phyloP scores from a whole-genome alignment of 2,888 invertebrate genomes.

The Nephrotoma guestfalica region DNA sequence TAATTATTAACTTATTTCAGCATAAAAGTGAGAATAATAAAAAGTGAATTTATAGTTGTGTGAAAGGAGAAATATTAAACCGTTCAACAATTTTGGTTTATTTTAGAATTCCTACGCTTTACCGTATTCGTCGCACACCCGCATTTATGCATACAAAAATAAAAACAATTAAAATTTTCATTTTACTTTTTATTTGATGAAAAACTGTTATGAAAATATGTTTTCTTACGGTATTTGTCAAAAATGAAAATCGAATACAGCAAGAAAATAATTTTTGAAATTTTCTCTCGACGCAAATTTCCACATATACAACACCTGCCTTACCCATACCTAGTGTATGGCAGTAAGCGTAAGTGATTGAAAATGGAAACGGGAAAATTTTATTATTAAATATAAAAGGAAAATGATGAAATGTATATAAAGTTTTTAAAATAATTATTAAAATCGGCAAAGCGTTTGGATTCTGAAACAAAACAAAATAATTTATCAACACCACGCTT shows the following conservation, averaged over 20 bases:
- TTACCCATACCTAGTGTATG: not conserved
- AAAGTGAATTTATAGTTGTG: not conserved
- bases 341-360: not conserved
- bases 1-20: not conserved
- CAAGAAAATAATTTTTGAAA: not conserved
- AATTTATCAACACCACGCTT: conserved; percentile 7
- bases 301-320: not conserved
- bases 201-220: not conserved
- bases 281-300: not conserved
- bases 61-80: not conserved
- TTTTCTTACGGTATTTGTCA: not conserved
- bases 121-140: conserved; percentile 40
- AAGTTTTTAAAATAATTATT: conserved; percentile 16
- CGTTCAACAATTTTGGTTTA: conserved; percentile 34
- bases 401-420: not conserved
- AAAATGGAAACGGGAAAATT: not conserved
- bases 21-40: not conserved
- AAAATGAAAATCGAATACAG: not conserved
- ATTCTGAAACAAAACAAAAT: conserved; percentile 72
- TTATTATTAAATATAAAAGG: not conserved
- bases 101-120: conserved; percentile 96
- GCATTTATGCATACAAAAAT: conserved; percentile 8
- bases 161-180: not conserved
- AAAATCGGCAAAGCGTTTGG: conserved; percentile 83
- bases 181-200: not conserved